phyloP scores from a whole-genome alignment of 2,797 vertebrate species.

The Coracias cyanogaster region DNA sequence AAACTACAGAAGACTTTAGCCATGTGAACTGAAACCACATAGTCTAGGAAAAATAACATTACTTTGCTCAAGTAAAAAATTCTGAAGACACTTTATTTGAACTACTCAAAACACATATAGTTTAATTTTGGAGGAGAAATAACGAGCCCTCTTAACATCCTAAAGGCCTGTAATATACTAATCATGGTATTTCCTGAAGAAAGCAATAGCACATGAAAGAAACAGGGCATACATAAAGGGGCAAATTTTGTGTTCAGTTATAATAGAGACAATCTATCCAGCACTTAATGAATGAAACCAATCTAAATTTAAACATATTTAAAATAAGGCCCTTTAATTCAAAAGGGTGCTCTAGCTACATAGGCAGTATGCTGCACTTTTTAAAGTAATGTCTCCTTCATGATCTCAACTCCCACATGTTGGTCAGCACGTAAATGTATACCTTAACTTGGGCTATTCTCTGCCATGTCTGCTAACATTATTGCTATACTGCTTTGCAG shows the following conservation, averaged over 20 bases:
- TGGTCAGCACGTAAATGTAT: background rate
- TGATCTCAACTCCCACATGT: background rate
- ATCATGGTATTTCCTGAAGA: background rate
- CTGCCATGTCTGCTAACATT: background rate
- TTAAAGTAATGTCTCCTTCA: background rate
- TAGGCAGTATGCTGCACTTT: background rate
- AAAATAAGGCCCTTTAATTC: background rate
- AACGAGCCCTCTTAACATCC: background rate
- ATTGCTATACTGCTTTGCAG: background rate
- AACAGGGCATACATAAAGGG: background rate
- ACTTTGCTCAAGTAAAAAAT: background rate
- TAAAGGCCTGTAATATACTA: background rate
- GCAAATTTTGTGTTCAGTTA: background rate
- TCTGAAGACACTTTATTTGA: background rate
- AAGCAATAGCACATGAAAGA: background rate
- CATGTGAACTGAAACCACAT: background rate
- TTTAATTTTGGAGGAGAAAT: background rate
- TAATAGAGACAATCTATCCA: background rate
- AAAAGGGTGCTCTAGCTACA: background rate
- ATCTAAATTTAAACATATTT: background rate
- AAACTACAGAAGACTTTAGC: background rate
- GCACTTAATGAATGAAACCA: background rate
- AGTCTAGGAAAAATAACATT: background rate
- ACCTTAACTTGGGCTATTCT: background rate
- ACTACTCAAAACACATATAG: background rate